Base-by-base conservation (phyloP, 2,797 vertebrate species). In the Alcedo quadribrachys region DNA sequence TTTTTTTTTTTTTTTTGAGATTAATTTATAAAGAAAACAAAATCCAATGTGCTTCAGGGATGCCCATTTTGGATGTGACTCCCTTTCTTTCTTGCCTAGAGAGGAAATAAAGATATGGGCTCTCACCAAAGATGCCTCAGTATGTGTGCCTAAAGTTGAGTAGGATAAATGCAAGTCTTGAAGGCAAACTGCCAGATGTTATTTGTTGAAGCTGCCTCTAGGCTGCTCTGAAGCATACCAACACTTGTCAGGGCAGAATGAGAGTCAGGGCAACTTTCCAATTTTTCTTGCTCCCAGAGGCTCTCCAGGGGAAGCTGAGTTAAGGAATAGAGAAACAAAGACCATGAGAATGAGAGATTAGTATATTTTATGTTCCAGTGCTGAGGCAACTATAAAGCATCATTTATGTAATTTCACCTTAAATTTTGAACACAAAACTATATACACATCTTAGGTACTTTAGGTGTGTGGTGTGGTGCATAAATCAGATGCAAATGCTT, bases 181-280 rank as follows among this genome's bases (percentile, higher is more conserved):
- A 69, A 83, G 92, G 92, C 93, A 94, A 91, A 81, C 82, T 94
- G 94, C 92, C 96, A 95, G 92, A 94, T 95, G 94, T 90, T 92
- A 89, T 94, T 94, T 93, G 90, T 93, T 6, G 60, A 87, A 81
- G 85, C 86, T 94, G 92, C 92, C 95, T 94, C 88, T 94, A 90
- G 96, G 92, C 90, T 92, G 79, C 89, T 95, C 88, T 90, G 75
- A 89, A 94, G 68, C 92, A 81, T 87, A 92, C 90, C 92, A 94
- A 85, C 79, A 75, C 78, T 92, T 88, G 83, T 80, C 85, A 90
- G 91, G 86, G 86, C 68, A 93, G 88, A 90, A 92, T 77, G 86
- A 90, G 91, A 87, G 48, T 90, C 88, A 93, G 90, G 95, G 94
- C 91, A 92, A 81, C 92, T 82, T 95, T 92, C 94, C 96, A 95